These are phyloP conservation scores for Syrphus vitripennis DNA, from an alignment of 2,888 invertebrate species.

Conservation along the genomic window DNA sequence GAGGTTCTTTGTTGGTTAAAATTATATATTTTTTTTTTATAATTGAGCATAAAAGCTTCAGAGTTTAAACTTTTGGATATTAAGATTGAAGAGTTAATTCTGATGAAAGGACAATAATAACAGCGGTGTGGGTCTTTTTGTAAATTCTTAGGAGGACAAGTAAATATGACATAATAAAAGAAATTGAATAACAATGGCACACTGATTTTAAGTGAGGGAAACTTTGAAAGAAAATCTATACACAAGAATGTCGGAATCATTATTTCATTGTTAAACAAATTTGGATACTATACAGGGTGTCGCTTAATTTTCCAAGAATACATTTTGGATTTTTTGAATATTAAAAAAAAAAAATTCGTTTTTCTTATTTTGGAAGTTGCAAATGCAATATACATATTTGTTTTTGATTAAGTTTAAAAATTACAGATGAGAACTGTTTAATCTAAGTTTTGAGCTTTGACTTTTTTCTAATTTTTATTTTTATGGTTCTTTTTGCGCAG, in stretches of 20 bases:
- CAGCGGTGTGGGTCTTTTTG: neutral
- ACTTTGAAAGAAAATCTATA: neutral
- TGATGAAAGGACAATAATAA: neutral
- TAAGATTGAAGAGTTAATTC: neutral
- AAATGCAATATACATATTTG: no score
- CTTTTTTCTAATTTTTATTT: no score
- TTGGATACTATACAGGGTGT: neutral
- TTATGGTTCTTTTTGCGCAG: no score
- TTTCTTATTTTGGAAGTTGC: no score
- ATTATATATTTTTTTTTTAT: neutral
- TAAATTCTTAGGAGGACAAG: neutral
- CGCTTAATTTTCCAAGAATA: no score
- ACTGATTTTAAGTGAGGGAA: neutral
- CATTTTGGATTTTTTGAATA: no score
- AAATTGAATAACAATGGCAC: neutral
- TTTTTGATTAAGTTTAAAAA: no score
- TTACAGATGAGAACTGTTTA: no score
- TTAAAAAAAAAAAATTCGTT: no score
- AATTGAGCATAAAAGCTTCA: neutral
- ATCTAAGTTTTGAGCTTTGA: no score
- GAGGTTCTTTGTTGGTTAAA: neutral
- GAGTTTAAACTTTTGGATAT: slow-evolving; percentile 6
- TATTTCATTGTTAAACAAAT: neutral
- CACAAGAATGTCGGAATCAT: neutral
- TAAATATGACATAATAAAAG: neutral